Conservation (phyloP, 2,888 invertebrate genomes). For the Platynereis dumerilii region DNA sequence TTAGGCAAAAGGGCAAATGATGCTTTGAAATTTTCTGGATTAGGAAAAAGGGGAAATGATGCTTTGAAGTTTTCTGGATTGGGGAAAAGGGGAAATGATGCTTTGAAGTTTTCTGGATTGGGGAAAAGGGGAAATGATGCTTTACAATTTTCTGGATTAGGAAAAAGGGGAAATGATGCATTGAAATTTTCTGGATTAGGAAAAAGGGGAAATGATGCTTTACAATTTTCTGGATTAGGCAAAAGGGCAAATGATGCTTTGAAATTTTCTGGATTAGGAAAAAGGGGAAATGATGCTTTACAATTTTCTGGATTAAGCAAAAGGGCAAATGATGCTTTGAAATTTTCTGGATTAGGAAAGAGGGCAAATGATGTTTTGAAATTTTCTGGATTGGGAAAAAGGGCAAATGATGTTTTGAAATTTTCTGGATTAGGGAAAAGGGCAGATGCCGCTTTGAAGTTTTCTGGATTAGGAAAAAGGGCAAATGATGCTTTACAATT, state of each 20-base stretch:
- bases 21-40: slow-evolving; percentile 14
- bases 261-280: slow-evolving; percentile 22
- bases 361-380: slow-evolving; percentile 7
- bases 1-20: slow-evolving; percentile 1
- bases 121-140: slow-evolving; percentile 12
- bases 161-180: slow-evolving; percentile 8
- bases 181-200: slow-evolving; percentile 22
- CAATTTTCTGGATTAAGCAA: slow-evolving; percentile 19
- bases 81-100: slow-evolving; percentile 10
- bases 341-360: slow-evolving; percentile 19
- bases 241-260: slow-evolving; percentile 15
- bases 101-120: slow-evolving; percentile 16
- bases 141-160: slow-evolving; percentile 19
- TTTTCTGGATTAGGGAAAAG: too few relatives aligned
- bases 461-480: slow-evolving; percentile 20
- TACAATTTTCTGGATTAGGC: slow-evolving; percentile 18
- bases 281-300: slow-evolving; percentile 7
- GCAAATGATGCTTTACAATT: too few relatives aligned
- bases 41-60: slow-evolving; percentile 13
- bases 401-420: too few relatives aligned
- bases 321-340: slow-evolving; percentile 13
- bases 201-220: slow-evolving; percentile 14
- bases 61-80: slow-evolving; percentile 19
- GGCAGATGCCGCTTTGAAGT: slow-evolving; percentile 8
- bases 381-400: neutral